Percentiles rank a stretch among this genome's conserved stretches.
Conservation (phyloP, 2,113 vertebrate genomes). For the Carassius auratus region DNA sequence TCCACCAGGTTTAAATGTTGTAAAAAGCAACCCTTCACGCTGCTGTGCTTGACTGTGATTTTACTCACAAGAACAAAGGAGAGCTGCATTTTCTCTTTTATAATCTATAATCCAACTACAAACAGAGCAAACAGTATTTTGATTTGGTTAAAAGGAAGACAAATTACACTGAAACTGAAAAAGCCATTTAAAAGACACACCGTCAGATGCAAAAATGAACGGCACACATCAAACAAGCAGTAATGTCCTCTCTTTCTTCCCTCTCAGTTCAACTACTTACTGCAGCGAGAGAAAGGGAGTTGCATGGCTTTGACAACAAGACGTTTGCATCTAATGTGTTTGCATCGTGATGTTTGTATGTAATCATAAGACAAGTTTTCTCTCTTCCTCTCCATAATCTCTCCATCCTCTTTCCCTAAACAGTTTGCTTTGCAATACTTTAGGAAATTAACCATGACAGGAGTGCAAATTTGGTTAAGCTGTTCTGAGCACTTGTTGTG, state of each 20-base stretch:
- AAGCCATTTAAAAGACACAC: neutral
- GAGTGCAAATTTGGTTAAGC: slow-evolving; percentile 14
- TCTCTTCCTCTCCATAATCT: neutral
- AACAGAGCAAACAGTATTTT: slow-evolving; percentile 9
- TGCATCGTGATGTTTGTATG: neutral
- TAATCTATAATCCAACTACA: slow-evolving; percentile 29
- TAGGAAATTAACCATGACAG: slow-evolving; percentile 5
- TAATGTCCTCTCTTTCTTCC: neutral
- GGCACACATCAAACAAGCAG: neutral
- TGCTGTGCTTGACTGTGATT: neutral
- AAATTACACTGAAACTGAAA: slow-evolving; percentile 18
- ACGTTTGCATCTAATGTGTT: neutral
- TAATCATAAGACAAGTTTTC: neutral
- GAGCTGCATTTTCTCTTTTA: slow-evolving; percentile 13
- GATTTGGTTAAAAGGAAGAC: neutral
- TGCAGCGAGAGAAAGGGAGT: neutral
- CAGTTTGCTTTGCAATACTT: neutral
- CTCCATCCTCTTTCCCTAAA: neutral
- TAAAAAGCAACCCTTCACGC: neutral
- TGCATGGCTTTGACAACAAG: neutral
- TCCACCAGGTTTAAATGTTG: slow-evolving; percentile 12
- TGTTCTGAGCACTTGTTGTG: slow-evolving; percentile 4
- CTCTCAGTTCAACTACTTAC: neutral
- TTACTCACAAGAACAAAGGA: neutral
- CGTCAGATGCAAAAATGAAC: neutral